Conservation (phyloP, 2,113 vertebrate genomes). For the Himantopus leucocephalus region DNA sequence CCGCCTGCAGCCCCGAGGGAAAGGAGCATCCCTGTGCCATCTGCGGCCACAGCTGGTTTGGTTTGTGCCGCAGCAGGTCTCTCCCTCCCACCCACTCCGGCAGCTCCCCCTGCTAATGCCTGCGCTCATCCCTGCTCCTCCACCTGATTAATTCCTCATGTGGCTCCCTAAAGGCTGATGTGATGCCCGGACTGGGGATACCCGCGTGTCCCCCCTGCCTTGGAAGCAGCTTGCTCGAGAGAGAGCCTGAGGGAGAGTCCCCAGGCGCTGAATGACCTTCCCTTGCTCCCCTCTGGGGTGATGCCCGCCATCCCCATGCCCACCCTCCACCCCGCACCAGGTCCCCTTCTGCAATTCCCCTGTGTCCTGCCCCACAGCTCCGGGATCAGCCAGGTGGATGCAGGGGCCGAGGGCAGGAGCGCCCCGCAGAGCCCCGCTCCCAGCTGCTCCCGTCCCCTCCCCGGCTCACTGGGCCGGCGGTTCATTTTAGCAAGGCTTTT, state of each 20-base stretch:
- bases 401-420: background rate
- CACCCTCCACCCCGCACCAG: accelerated
- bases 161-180: background rate
- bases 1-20: background rate
- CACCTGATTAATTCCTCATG: background rate
- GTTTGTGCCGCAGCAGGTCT: background rate
- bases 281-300: background rate
- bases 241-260: background rate
- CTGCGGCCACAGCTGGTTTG: background rate
- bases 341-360: background rate
- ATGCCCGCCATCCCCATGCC: background rate
- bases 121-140: background rate
- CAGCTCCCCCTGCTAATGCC: background rate
- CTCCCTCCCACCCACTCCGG: background rate
- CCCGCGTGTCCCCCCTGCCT: background rate
- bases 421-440: background rate
- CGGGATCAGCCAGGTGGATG: background rate
- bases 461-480: background rate
- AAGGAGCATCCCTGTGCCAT: background rate
- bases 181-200: background rate
- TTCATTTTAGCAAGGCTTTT: slow-evolving; percentile 67
- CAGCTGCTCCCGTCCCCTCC: background rate
- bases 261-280: background rate
- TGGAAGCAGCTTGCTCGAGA: background rate
- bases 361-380: accelerated